Base-by-base conservation (phyloP, 2,888 invertebrate species). In the Patella caerulea region DNA sequence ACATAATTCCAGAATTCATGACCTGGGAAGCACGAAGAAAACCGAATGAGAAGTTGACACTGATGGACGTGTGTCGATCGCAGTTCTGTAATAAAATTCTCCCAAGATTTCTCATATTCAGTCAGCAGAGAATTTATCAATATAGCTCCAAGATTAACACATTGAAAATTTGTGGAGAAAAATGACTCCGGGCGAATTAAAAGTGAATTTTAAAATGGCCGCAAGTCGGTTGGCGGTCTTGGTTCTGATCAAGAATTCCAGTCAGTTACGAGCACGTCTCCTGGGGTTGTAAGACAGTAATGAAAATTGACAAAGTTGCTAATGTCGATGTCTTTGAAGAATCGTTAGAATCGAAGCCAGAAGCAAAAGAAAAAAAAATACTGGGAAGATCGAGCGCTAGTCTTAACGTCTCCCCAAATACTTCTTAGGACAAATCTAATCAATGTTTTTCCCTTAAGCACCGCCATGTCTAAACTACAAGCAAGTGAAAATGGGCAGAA, bases 271-370 rank as follows among this genome's bases (percentile, higher is more conserved):
- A 71, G 73, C 34, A 71, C 74, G 81, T 84, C 85, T 84, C 83
- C n/a, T 54, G 84, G 83, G 85, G 78, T 71, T 77, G 56, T 71
- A 76, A 70, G 71, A 53, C 73, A 75, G 73, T 88, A 85, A 87
- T 87, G 83, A 85, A 84, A 82, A 84, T 81, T 83, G 88, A 87
- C 88, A 86, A 83, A 83, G 83, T 82, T 80, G 82, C 85, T 87
- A 88, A 88, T 88, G 86, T 85, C 82, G 78, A 72, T 79, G 80
- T 83, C 84, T 83, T 82, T 84, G 84, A 83, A 79, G 79, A 82
- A 76, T 65, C 54, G 56, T 52, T 72, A 74, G 74, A 73, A 65
- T 19, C 19, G 24, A 65, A 24, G 65, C 65, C 24, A 65, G 19
- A 14, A 65, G 65, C 19, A 65, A 65, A 65, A 65, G 19, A 65